Evolutionary conservation across 2,888 invertebrate genomes (phyloP).

Genomic region (Syrista parreyssii): DNA sequence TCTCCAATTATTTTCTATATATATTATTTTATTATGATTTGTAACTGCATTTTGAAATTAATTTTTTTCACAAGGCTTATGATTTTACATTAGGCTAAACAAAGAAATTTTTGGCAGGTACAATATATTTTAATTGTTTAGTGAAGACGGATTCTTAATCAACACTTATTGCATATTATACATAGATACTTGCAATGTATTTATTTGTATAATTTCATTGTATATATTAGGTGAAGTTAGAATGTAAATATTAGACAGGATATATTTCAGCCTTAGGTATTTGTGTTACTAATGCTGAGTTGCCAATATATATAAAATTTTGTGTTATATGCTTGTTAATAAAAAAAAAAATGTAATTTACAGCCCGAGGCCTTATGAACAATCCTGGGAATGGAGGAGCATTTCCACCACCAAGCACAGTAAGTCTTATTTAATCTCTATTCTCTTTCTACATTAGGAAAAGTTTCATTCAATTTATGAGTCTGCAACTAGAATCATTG

Average conservation of each 20-base stretch:
- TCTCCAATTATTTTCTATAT: background rate
- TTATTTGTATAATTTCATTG: background rate
- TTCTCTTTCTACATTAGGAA: background rate
- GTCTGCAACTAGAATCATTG: background rate
- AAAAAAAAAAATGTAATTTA: background rate
- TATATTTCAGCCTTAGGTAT: background rate
- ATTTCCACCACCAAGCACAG: conserved; percentile 20
- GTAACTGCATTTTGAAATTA: background rate
- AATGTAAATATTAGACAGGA: background rate
- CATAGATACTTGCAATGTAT: background rate
- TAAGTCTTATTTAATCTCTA: conserved; percentile 25
- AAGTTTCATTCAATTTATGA: background rate
- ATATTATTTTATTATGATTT: background rate
- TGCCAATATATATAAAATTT: background rate
- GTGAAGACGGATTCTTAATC: background rate
- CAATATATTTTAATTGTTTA: background rate
- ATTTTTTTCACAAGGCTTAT: background rate
- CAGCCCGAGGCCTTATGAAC: conserved; percentile 25
- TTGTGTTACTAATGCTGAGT: background rate
- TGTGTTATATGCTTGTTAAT: background rate
- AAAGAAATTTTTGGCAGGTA: background rate
- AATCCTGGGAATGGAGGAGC: conserved; percentile 1
- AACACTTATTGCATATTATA: background rate
- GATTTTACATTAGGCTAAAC: background rate
- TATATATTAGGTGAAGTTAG: background rate